Evolutionary conservation across 1,140 invertebrate genomes (phyloP).

Genomic region (Drosophila kanapiae): DNA sequence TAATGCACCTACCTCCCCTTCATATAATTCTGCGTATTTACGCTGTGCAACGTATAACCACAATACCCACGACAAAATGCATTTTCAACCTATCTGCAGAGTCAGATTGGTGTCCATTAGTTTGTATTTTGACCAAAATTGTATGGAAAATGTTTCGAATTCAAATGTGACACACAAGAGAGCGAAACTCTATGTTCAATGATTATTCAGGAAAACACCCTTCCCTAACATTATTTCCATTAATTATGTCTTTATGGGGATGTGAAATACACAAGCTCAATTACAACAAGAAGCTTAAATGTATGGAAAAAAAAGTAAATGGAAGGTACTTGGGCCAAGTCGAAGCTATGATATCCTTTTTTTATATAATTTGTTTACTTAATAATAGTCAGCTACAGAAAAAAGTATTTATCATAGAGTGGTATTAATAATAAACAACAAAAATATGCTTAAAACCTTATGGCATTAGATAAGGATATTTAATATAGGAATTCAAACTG

Average conservation of each 20-base stretch:
- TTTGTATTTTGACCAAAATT: conserved; percentile 29
- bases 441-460: too few relatives aligned
- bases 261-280: background rate
- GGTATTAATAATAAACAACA: too few relatives aligned
- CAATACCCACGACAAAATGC: conserved; percentile 14
- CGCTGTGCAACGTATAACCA: background rate
- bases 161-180: conserved; percentile 37
- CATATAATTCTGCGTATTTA: background rate
- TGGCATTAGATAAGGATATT: too few relatives aligned
- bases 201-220: conserved; percentile 59
- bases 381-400: too few relatives aligned
- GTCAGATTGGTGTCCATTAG: conserved; percentile 12
- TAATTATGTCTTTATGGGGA: conserved; percentile 50
- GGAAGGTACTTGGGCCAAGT: background rate
- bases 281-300: background rate
- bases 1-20: background rate
- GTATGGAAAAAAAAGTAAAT: background rate
- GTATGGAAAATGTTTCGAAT: conserved; percentile 17
- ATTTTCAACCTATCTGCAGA: background rate
- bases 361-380: background rate
- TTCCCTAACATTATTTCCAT: conserved; percentile 38
- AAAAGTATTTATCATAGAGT: too few relatives aligned
- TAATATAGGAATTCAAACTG: too few relatives aligned
- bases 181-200: conserved; percentile 6
- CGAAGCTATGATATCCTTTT: background rate